Evolutionary conservation across 2,888 invertebrate species (phyloP), one percentile per base, ranked within the genome.

Genomic region (Oligia fasciuncula): DNA sequence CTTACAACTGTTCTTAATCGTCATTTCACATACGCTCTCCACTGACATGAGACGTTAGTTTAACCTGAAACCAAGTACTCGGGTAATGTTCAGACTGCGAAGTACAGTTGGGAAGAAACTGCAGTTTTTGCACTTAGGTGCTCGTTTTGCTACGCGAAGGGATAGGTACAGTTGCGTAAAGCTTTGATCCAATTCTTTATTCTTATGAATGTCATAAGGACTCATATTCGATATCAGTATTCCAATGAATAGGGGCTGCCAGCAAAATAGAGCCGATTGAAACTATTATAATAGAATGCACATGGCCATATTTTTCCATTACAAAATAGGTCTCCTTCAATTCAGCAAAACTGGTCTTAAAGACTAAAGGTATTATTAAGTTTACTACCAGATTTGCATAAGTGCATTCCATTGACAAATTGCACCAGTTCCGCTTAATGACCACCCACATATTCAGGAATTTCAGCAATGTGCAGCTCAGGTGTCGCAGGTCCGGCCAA

Each of bases 1-100:
- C 96, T 96, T 96, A 94, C 94, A 96, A 96, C 96, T 95, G 96
- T 96, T 96, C 94, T 96, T 96, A 96, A 96, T 96, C 96, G 95
- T 94, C 96, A 96, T 96, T 97, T 96, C 96, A 96, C 96, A 96
- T 96, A 95, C 95, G 92, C 94, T 95, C 95, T 95, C 95, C 91
- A 93, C 94, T 93, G 92, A 94, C 93, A 91, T 91, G 92, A 88
- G 86, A 87, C 92, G 93, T 93, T 93, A 91, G 92, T 93, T 92
- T 94, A 91, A 92, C 90, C 94, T 94, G 94, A 94, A 95, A 93
- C 91, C 91, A 68, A 77, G 83, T 70, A 87, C 79, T 63, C 46
- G 17, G 40, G 49, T 77, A 85, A 75, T 81, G 80, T 88, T 71
- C 78, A 83, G 68, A 71, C 87, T 91, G 89, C 70, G 62, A 81